A percentile compares a stretch with the other conserved stretches of the same genome.
These are phyloP conservation scores for Leptestheria dahalacensis DNA, from an alignment of 1,140 invertebrate species.

Conservation along the genomic window DNA sequence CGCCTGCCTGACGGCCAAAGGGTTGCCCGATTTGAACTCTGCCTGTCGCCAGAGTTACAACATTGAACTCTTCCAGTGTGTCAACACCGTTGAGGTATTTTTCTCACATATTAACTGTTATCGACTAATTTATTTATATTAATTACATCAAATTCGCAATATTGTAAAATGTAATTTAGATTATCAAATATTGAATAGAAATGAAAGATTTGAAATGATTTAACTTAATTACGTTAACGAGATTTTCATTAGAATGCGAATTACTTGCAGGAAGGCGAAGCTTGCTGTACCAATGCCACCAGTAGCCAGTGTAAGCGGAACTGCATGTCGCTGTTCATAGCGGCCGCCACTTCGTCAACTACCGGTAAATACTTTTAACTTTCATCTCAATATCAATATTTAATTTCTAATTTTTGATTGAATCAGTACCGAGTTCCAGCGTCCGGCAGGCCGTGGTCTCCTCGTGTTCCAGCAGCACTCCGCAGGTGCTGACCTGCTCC, in stretches of 20 bases:
- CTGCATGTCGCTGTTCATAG: background rate
- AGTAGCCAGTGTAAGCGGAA: background rate
- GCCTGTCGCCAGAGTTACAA: slow-evolving; percentile 11
- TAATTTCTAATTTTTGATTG: too few relatives aligned
- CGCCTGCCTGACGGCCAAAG: slow-evolving; percentile 10
- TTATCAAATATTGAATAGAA: background rate
- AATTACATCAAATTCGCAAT: too few relatives aligned
- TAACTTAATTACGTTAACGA: background rate
- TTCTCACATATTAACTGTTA: too few relatives aligned
- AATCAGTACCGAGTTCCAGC: background rate
- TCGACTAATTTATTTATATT: too few relatives aligned
- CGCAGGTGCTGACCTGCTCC: background rate
- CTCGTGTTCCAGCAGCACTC: background rate
- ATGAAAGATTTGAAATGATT: background rate
- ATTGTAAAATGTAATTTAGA: background rate
- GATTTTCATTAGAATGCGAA: background rate
- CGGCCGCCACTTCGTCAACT: background rate
- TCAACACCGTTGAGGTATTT: slow-evolving; percentile 9
- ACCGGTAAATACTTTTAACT: background rate
- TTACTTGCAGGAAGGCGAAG: slow-evolving; percentile 9
- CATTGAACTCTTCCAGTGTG: slow-evolving; percentile 6
- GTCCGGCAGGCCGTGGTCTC: background rate
- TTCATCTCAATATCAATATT: too few relatives aligned
- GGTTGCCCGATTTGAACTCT: background rate
- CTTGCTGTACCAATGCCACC: slow-evolving; percentile 8